Base-by-base conservation (phyloP, 2,888 invertebrate species). In the Andrena minutula region DNA sequence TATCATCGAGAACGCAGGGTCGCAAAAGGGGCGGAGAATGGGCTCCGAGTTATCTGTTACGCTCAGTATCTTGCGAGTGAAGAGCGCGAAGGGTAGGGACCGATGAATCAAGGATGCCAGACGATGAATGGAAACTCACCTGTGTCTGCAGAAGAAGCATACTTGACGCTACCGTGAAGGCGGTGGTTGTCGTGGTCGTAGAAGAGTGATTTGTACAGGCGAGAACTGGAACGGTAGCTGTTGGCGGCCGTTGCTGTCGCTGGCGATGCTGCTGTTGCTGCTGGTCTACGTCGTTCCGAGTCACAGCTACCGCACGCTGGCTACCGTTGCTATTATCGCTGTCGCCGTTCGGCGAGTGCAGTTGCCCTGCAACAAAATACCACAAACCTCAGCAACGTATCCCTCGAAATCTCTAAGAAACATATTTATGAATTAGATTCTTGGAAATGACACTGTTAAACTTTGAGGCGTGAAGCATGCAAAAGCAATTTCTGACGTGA, bases 141-240 rank as follows among this genome's bases (percentile, higher is more conserved):
- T 97, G 98, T 95, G 98, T 97, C 95, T 98, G 98, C 96, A 98
- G 96, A 94, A 98, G 97, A 96, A 98, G 97, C 98, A 98, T 98
- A 96, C 97, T 98, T 97, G 98, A 95, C 90, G 95, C 95, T 89
- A 95, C 95, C 90, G 95, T 95, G 91, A 94, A 95, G 92, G 95
- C 95, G 92, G 94, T 95, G 93, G 95, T 95, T 94, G 95, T 95
- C 92, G 95, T 94, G 93, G 95, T 95, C 94, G 95, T 95, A 94
- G 95, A 95, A 79, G 92, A 86, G 51, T 91, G 91, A 91, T 91
- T 95, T 94, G 95, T 95, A 94, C 95, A 95, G 94, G 94, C 89
- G 94, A 95, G 94, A 89, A 93, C 92, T 89, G 92, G 94, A 89
- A 94, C 92, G 90, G 91, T 95, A 95, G 96, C 82, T 53, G 89